Evolutionary conservation across 1,140 invertebrate species (phyloP).

Genomic region (Ylistrum balloti): DNA sequence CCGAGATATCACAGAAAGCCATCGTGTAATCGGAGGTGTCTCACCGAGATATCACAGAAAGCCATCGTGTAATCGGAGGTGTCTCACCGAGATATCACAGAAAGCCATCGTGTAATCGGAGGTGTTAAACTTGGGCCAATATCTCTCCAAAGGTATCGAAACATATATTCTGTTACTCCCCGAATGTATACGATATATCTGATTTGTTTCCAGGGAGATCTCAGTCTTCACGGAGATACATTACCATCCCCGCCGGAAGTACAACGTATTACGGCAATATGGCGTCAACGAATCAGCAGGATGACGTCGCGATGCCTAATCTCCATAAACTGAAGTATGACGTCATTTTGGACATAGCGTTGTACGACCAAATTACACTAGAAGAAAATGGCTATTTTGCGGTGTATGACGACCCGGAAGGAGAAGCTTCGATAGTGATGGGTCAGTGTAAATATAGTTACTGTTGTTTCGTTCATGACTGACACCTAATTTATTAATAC

Average conservation of each 20-base stretch:
- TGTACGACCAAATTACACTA: background rate
- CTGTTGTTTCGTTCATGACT: too few relatives aligned
- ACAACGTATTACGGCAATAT: background rate
- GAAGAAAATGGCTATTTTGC: background rate
- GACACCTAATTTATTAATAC: too few relatives aligned
- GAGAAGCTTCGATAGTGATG: background rate
- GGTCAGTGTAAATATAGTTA: background rate
- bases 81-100: too few relatives aligned
- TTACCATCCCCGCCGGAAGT: background rate
- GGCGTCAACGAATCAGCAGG: background rate
- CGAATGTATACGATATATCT: background rate
- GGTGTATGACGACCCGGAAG: background rate
- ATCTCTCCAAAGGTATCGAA: too few relatives aligned
- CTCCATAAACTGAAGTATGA: background rate
- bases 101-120: too few relatives aligned
- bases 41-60: too few relatives aligned
- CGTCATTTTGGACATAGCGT: background rate
- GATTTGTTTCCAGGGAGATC: background rate
- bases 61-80: too few relatives aligned
- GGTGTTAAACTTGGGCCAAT: too few relatives aligned
- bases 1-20: too few relatives aligned
- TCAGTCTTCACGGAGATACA: background rate
- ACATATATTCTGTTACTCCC: too few relatives aligned
- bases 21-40: too few relatives aligned
- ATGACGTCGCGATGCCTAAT: background rate